phyloP scores from a whole-genome alignment of 2,113 vertebrate species.

The Nothocercus julius region DNA sequence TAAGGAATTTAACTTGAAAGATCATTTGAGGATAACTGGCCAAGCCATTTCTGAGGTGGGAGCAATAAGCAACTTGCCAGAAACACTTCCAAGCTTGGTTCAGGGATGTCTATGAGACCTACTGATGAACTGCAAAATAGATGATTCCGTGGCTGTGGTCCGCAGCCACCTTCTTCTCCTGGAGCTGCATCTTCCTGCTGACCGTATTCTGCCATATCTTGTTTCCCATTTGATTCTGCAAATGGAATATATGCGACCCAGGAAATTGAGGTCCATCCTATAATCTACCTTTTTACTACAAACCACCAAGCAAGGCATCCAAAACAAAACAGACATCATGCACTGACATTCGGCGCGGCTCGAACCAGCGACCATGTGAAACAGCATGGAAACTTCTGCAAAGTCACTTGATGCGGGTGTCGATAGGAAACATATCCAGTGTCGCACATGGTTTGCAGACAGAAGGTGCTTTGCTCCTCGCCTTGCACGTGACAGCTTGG shows the following conservation, averaged over 20 bases:
- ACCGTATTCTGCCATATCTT: fast-evolving
- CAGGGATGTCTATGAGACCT: not conserved
- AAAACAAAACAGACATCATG: not conserved
- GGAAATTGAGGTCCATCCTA: not conserved
- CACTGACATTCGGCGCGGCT: not conserved
- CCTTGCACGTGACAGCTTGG: not conserved
- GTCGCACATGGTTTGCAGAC: not conserved
- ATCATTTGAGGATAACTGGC: not conserved
- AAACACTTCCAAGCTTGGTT: not conserved
- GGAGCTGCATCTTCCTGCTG: not conserved
- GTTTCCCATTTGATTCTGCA: not conserved
- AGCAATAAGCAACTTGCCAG: not conserved
- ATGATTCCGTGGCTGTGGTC: not conserved
- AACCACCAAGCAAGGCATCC: not conserved
- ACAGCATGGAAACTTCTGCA: not conserved
- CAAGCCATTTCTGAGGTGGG: not conserved
- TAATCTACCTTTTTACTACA: not conserved
- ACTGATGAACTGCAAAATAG: not conserved
- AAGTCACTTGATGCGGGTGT: not conserved
- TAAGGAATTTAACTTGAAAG: not conserved
- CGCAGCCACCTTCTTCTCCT: not conserved
- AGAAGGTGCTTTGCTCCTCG: not conserved
- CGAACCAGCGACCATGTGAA: not conserved
- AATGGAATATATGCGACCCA: fast-evolving
- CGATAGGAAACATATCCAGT: not conserved